A percentile compares a stretch with the other conserved stretches of the same genome.
These are phyloP conservation scores for Lutra lutra DNA, from an alignment of 2,797 vertebrate genomes.

Conservation along the genomic window DNA sequence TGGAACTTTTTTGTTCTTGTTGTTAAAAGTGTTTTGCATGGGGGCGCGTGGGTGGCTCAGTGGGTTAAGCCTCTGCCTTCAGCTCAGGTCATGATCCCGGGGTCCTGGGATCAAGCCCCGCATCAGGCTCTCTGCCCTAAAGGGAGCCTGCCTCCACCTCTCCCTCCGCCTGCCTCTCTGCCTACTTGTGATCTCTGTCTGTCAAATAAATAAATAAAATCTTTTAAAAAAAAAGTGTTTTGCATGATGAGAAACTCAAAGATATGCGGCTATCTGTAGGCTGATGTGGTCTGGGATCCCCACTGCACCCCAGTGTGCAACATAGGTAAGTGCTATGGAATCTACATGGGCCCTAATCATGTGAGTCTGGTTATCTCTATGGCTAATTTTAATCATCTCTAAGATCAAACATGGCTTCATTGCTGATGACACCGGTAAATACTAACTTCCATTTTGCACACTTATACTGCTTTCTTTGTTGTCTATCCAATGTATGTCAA, in stretches of 20 bases:
- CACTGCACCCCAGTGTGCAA: accelerated
- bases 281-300: not conserved
- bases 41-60: no score
- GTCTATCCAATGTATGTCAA: not conserved
- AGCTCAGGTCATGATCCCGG: no score
- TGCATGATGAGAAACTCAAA: not conserved
- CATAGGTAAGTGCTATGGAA: not conserved
- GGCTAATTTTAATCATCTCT: not conserved
- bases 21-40: not conserved
- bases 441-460: not conserved
- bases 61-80: no score
- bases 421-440: not conserved
- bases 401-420: not conserved
- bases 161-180: no score
- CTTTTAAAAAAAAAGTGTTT: not conserved
- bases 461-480: not conserved
- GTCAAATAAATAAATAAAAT: no score
- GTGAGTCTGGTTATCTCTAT: not conserved
- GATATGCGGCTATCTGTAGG: not conserved
- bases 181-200: no score
- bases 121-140: no score
- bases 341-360: not conserved
- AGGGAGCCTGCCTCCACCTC: no score
- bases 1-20: not conserved
- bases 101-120: no score